These are phyloP conservation scores for Hesperophylax magnus DNA, from an alignment of 1,140 invertebrate genomes.

Conservation along the genomic window DNA sequence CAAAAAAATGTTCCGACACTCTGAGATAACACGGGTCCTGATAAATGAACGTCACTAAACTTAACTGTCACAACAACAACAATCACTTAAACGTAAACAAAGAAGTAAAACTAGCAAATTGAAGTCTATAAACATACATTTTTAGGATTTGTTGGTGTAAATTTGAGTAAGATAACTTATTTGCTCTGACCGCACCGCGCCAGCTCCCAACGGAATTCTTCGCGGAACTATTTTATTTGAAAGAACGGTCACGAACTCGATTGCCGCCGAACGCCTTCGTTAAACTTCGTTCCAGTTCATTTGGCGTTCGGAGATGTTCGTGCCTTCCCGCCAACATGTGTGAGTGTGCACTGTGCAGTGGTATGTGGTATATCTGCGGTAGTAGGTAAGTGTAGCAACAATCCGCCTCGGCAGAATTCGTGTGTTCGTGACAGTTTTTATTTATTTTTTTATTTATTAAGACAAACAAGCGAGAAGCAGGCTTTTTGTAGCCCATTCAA, in stretches of 20 bases:
- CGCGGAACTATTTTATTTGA: slow-evolving; percentile 44
- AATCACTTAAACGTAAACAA: slow-evolving; percentile 18
- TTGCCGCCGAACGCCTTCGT: slow-evolving; percentile 22
- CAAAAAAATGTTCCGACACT: slow-evolving; percentile 18
- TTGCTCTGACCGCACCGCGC: background rate
- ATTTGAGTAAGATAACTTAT: background rate
- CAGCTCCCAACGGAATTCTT: slow-evolving; percentile 35
- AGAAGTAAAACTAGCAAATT: background rate
- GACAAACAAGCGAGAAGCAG: background rate
- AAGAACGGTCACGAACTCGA: slow-evolving; percentile 16
- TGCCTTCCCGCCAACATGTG: background rate
- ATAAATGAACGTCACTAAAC: slow-evolving; percentile 17
- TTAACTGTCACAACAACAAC: slow-evolving; percentile 28
- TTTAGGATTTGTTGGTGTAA: slow-evolving; percentile 12
- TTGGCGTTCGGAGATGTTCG: slow-evolving; percentile 37
- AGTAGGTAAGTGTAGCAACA: background rate
- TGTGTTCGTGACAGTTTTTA: background rate
- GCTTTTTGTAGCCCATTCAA: too few relatives aligned
- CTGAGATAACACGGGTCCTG: slow-evolving; percentile 24
- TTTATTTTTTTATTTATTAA: background rate
- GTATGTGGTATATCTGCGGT: too few relatives aligned
- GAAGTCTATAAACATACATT: background rate
- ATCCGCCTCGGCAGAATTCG: background rate
- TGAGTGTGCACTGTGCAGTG: too few relatives aligned
- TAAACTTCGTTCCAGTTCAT: slow-evolving; percentile 23